phyloP scores from a whole-genome alignment of 2,888 invertebrate genomes.

The Cataglyphis altisquamis region DNA sequence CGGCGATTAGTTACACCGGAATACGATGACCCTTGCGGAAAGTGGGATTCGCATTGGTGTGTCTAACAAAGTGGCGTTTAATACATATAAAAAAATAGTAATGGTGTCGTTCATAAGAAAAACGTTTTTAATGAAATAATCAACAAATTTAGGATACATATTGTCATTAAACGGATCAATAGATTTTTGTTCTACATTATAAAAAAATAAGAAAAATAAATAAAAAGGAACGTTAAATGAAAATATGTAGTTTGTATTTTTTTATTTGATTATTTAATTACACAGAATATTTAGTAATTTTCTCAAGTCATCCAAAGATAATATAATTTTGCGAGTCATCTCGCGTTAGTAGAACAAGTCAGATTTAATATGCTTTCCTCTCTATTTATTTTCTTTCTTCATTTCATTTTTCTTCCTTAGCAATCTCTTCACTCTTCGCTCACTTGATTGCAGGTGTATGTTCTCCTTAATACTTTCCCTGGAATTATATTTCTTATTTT shows the following conservation, averaged over 20 bases:
- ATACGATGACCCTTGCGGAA: constrained; percentile 42
- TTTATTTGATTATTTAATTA: neutral
- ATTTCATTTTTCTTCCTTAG: neutral
- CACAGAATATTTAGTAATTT: neutral
- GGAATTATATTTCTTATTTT: constrained; percentile 14
- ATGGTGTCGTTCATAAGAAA: neutral
- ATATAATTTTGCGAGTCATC: constrained; percentile 23
- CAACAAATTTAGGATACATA: too few species aligned
- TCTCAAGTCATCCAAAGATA: neutral
- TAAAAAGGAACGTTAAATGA: neutral
- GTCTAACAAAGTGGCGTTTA: constrained; percentile 32
- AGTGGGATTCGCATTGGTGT: constrained; percentile 36
- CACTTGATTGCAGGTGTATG: neutral
- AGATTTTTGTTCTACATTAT: too few species aligned
- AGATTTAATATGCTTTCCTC: neutral
- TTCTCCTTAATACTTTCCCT: neutral
- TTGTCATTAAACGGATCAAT: too few species aligned
- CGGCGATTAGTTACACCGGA: constrained; percentile 58
- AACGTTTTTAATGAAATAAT: neutral
- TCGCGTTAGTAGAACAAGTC: neutral
- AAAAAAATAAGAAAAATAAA: too few species aligned
- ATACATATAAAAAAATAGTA: constrained; percentile 6
- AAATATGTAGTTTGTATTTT: neutral
- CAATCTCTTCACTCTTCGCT: neutral
- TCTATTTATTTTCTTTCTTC: constrained; percentile 9